These are phyloP conservation scores for Australoheros scitulus DNA, from an alignment of 2,113 vertebrate species.

Conservation along the genomic window DNA sequence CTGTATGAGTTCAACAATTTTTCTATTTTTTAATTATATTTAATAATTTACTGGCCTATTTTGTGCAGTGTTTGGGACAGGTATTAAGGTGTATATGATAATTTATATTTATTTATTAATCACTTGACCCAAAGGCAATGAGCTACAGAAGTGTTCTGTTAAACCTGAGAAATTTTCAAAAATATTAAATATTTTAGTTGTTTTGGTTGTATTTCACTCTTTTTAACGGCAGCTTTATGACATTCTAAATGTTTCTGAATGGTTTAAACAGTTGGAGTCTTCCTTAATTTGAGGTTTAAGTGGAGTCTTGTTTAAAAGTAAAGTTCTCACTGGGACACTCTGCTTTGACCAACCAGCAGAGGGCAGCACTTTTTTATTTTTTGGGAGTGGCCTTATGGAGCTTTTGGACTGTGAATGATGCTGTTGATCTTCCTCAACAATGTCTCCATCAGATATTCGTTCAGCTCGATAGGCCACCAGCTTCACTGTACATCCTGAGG, in stretches of 20 bases:
- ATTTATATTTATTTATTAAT: neutral
- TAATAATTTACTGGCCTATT: neutral
- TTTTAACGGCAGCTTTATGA: neutral
- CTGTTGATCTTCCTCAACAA: neutral
- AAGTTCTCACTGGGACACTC: neutral
- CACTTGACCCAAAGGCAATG: neutral
- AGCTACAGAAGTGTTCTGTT: neutral
- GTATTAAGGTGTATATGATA: neutral
- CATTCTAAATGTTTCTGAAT: neutral
- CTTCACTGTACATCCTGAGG: neutral
- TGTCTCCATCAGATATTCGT: neutral
- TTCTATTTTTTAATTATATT: neutral
- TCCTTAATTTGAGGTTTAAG: neutral
- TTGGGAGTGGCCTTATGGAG: neutral
- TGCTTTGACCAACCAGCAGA: conserved; percentile 56
- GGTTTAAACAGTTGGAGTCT: neutral
- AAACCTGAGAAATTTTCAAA: neutral
- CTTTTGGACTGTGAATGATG: neutral
- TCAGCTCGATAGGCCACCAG: neutral
- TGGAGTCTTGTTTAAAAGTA: neutral
- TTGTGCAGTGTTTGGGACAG: neutral
- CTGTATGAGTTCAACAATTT: neutral
- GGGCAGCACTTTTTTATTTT: conserved; percentile 53
- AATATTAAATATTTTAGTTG: neutral
- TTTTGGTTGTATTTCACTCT: neutral